Percentiles rank a stretch among this genome's conserved stretches.
Conservation (phyloP, 64 coral and sea anemone genomes). For the Porites australiensis region DNA sequence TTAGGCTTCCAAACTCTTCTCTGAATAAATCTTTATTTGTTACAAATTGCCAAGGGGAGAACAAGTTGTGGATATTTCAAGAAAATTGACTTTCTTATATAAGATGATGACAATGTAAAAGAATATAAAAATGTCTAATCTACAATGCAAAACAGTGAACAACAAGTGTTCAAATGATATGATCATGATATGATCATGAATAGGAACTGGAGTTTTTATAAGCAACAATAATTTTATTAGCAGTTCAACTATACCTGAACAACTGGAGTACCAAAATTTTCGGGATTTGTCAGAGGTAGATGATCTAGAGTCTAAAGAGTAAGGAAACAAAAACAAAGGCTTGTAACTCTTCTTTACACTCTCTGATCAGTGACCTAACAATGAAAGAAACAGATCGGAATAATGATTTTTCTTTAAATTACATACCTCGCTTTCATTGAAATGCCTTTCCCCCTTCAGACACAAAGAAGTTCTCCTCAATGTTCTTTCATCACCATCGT, state of each 20-base stretch:
- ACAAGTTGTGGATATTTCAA: too few relatives aligned
- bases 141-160: too few relatives aligned
- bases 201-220: neutral
- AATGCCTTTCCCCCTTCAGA: constrained; percentile 96
- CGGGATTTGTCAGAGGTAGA: constrained; percentile 95
- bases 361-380: neutral
- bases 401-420: neutral
- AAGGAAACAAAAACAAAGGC: neutral
- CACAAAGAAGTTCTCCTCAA: constrained; percentile 94
- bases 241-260: constrained; percentile 76
- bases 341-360: neutral
- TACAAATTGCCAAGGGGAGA: too few relatives aligned
- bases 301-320: constrained; percentile 92
- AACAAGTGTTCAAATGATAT: too few relatives aligned
- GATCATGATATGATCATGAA: too few relatives aligned
- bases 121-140: too few relatives aligned
- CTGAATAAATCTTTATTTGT: too few relatives aligned
- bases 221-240: neutral
- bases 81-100: too few relatives aligned
- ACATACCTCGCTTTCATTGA: constrained; percentile 95
- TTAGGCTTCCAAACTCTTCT: too few relatives aligned
- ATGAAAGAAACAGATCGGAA: neutral
- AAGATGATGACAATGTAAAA: too few relatives aligned
- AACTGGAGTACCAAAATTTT: constrained; percentile 99
- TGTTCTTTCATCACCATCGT: constrained; percentile 99